A percentile compares a stretch with the other conserved stretches of the same genome.
Evolutionary conservation across 1,140 invertebrate genomes (phyloP).

Genomic region (Harpegnathos saltator): DNA sequence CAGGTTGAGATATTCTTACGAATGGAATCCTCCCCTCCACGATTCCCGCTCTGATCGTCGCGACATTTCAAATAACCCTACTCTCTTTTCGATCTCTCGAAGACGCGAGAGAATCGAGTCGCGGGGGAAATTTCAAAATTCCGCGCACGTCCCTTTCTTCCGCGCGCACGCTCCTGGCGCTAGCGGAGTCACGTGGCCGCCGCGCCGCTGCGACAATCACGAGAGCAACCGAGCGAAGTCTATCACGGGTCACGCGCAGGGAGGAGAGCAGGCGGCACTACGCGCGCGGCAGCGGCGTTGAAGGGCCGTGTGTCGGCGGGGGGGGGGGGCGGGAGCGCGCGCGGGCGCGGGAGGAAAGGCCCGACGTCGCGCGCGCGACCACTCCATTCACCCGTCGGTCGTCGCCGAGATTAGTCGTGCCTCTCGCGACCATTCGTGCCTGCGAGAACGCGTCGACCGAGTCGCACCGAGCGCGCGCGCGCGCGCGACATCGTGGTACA

Average conservation of each 20-base stretch:
- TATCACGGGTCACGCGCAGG: slow-evolving; percentile 19
- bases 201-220: slow-evolving; percentile 34
- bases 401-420: slow-evolving; percentile 33
- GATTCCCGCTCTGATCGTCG: too few species aligned
- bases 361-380: slow-evolving; percentile 42
- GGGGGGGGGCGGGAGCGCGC: not conserved
- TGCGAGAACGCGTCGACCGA: not conserved
- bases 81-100: not conserved
- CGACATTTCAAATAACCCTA: too few species aligned
- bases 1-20: too few species aligned
- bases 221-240: slow-evolving; percentile 24
- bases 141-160: not conserved
- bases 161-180: slow-evolving; percentile 2
- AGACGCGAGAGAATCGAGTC: not conserved
- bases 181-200: slow-evolving; percentile 28
- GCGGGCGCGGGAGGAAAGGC: too few species aligned
- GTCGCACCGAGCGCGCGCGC: not conserved
- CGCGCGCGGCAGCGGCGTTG: not conserved
- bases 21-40: too few species aligned
- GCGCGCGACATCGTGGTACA: too few species aligned
- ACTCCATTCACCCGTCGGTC: slow-evolving; percentile 64
- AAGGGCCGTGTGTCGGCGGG: not conserved
- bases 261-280: not conserved
- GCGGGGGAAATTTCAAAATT: not conserved
- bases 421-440: not conserved